Base-by-base conservation (phyloP, 2,113 vertebrate genomes). In the Anolis sagrei region DNA sequence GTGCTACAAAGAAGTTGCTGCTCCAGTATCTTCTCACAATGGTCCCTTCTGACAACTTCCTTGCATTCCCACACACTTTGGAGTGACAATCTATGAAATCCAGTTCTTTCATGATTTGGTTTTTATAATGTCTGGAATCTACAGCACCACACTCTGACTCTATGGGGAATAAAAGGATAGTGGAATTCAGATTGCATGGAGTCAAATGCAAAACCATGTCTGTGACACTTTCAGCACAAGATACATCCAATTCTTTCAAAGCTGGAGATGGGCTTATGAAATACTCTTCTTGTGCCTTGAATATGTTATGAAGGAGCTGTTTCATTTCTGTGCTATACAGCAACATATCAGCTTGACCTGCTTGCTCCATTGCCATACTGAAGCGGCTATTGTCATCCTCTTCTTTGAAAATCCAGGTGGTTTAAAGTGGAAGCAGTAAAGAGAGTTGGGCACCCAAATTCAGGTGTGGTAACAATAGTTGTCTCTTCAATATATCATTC, bases 1-100 rank as follows among this genome's bases (percentile, higher is more conserved):
- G 93, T 97, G 99, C 98, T 61, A 97, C 95, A 8, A 99, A 88
- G 88, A 98, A 97, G 86, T 92, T 98, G 95, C 94, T 97, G 96
- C 97, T 99, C 98, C 98, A 99, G 93, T 99, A 97, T 23, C 93
- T 96, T 92, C 95, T 96, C 66, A 86, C 91, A 2, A 96, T 92
- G 36, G 91, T 93, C 44, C 93, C 93, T 72, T 58, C 86, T 18
- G 90, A 39, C 29, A 49, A 29, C 1, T 87, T 78, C 87, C 5
- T 16, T 73, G 84, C 49, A 64, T 62, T 62, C 81, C 87, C 93
- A 88, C 89, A 82, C 21, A 75, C 79, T 81, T 93, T 94, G 16
- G 94, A 90, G 0, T 66, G 11, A 81, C 27, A 76, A 49, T 95
- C 90, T 2, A 74, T 93, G 77, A 98, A 98, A 92, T 98, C 97